phyloP scores from a whole-genome alignment of 2,797 vertebrate species.

The Streptopelia turtur region DNA sequence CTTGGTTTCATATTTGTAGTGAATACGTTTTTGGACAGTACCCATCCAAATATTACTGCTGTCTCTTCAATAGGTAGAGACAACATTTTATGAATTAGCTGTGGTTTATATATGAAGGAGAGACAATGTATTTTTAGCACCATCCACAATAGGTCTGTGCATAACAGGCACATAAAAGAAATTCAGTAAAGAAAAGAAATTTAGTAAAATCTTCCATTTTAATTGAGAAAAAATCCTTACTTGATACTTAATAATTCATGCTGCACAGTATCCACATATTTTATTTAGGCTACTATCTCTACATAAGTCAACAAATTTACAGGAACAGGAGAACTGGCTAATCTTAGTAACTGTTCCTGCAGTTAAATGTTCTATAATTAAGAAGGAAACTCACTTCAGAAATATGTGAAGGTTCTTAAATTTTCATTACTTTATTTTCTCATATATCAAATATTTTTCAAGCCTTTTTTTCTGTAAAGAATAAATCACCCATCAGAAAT shows the following conservation, averaged over 20 bases:
- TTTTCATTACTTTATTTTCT: neutral
- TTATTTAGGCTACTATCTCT: neutral
- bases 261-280: neutral
- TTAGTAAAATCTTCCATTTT: neutral
- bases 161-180: neutral
- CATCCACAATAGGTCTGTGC: neutral
- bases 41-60: neutral
- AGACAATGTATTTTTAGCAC: neutral
- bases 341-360: neutral
- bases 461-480: neutral
- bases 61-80: neutral
- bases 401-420: neutral
- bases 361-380: neutral
- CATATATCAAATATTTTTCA: neutral
- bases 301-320: neutral
- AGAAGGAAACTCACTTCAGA: neutral
- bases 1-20: neutral
- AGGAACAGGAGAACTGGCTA: neutral
- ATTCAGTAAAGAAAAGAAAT: neutral
- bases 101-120: neutral
- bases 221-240: neutral
- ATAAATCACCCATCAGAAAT: neutral
- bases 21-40: neutral
- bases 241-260: neutral
- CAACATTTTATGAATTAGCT: neutral